Evolutionary conservation across 2,797 vertebrate species (phyloP).

Genomic region (Falco rusticolus): DNA sequence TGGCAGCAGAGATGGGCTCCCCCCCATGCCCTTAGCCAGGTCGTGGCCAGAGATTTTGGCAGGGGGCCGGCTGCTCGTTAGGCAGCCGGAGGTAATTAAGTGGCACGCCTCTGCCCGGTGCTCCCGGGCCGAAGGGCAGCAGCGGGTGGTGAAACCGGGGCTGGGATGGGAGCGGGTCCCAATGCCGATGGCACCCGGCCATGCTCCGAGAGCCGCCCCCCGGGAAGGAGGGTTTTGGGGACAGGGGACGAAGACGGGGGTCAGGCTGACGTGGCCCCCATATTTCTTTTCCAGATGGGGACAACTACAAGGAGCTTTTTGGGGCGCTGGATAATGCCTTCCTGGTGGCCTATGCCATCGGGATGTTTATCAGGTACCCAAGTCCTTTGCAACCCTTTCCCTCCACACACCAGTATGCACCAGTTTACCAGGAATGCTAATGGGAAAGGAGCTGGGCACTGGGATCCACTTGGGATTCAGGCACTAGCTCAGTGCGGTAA

Average conservation of each 20-base stretch:
- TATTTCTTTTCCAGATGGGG: conserved; percentile 79
- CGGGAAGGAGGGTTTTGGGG: neutral
- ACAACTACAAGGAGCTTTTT: conserved; percentile 91
- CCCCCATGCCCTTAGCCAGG: neutral
- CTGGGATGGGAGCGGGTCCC: neutral
- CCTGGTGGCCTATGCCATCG: conserved; percentile 93
- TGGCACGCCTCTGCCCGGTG: neutral
- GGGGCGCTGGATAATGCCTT: conserved; percentile 93
- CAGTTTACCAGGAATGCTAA: accelerated
- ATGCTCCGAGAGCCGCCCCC: accelerated
- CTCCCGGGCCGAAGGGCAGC: neutral
- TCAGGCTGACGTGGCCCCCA: neutral
- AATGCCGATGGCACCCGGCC: accelerated
- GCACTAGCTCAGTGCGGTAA: accelerated
- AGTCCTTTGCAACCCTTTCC: too few relatives aligned
- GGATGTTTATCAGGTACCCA: conserved; percentile 95
- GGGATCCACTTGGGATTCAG: accelerated
- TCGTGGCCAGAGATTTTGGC: neutral
- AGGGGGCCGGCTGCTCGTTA: neutral
- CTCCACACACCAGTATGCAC: neutral
- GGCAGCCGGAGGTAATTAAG: conserved; percentile 22
- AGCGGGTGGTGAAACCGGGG: neutral
- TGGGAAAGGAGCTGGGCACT: neutral
- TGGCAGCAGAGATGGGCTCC: accelerated
- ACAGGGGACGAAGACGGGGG: neutral